Evolutionary conservation across 2,888 invertebrate genomes (phyloP), one percentile per base, ranked within the genome.

Genomic region (Bedellia somnulentella): DNA sequence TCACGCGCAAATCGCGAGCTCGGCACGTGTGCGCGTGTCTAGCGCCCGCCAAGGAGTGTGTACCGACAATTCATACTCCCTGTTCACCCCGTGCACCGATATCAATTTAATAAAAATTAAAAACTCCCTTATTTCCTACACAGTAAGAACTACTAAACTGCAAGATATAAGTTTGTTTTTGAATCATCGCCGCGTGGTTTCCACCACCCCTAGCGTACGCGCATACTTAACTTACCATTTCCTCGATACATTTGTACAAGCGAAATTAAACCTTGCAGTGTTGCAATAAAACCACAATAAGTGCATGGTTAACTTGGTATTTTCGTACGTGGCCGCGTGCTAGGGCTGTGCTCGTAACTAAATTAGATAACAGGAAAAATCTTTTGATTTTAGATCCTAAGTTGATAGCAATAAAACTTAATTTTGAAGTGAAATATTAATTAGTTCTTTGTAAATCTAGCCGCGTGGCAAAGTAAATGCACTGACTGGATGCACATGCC

Each of bases 1-100:
- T 29, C 42, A 38, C 35, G 38, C 36, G 33, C 40, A 39, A 30
- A 15, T 15, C 9, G 15, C 17, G 21, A 9, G 18, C 25, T 16
- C 37, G 52, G 44, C 63, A 64, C 64, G 66, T 67, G 70, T 62
- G 62, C 68, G 59, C 75, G 77, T 71, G 73, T 56, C 49, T 59
- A 54, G 49, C 66, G 63, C 46, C 60, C 49, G 52, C 41, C 57
- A 54, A 53, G 58, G 64, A 68, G 70, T 70, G 39, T 37, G 36
- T 32, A 38, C 40, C 47, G 58, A 48, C 55, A 29, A 27, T 37
- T 38, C 33, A 39, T 47, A 15, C 13, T 24, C 9, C 15, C n/a
- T 9, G 5, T n/a, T 16, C 16, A 23, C 12, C 5, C 12, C 8
- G 12, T 11, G 21, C 24, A 24, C 24, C 24, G 15, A 13, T 8